Base-by-base conservation (phyloP, 2,888 invertebrate genomes). In the Macaria liturata region DNA sequence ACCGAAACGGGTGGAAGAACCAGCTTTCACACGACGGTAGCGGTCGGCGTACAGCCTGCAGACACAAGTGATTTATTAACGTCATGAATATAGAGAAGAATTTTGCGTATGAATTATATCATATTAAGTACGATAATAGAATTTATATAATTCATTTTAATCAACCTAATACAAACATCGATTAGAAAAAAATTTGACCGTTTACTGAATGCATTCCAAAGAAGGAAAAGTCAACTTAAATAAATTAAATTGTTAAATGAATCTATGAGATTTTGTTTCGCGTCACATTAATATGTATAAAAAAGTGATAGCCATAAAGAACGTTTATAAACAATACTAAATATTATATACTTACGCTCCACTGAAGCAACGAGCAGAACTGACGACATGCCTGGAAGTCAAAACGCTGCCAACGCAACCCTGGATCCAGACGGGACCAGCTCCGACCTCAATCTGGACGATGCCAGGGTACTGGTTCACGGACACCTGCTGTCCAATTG, bases 401-500 rank as follows among this genome's bases (percentile, higher is more conserved):
- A 73, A 3, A 7, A 71, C 3, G 20, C 6, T 50, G 4, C 69
- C 73, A 5, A 46, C 64, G 48, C 71, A 72, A 31, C 57, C 60
- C 46, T 71, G 73, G 7, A 57, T 8, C 73, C 73, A 73, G 1
- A 62, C 7, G 6, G 9, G 53, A 49, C 43, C 49, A 42, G 4
- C 59, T 55, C n/a, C 61, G 39, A 55, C 42, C 48, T 73, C 71
- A 8, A 65, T 84, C 84, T 73, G 91, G 57, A 88, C 80, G 55
- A 74, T 71, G 48, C 80, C 79, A 50, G 74, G 74, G 48, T 49
- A 67, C 6, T 67, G 57, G 5, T 65, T 56, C 20, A 74, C 62
- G 2, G 42, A 39, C 0, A 66, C 55, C 0, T 44, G 58, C 0
- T 43, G 8, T 9, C 63, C 57, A n/a, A 43, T 42, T 31, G 47